Base-by-base conservation (phyloP, 2,888 invertebrate species). In the Leucophenga montana region DNA sequence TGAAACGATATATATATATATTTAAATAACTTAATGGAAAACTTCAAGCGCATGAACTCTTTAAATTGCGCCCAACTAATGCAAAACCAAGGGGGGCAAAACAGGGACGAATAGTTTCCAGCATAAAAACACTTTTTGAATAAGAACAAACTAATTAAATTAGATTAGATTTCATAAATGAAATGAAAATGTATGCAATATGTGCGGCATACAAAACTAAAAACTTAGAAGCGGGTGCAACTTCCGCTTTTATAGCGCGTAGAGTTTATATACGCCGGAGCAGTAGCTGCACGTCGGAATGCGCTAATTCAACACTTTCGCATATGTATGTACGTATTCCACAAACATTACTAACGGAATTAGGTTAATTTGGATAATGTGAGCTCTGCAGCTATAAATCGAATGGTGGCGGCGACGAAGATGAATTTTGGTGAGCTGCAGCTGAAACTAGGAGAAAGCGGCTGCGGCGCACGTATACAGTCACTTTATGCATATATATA, bases 281-380 rank as follows among this genome's bases (percentile, higher is more conserved):
- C 2, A 56, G 11, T 22, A 14, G 20, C 1, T 13, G 56, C 27
- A 3, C 31, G 14, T 8, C 8, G 33, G 14, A 1, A 5, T 11
- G 39, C 39, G 39, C 39, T 11, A 39, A 11, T 1, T 8, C 39
- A 39, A 39, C 3, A 39, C 39, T 39, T 39, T 4, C 27, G 27
- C 27, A 2, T 27, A 27, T 27, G 27, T 4, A 39, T 39, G 33
- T 33, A 33, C 56, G 22, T 22, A 56, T 56, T 22, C 27, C 20
- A 56, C 22, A 20, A 22, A n/a, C 39, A 13, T 1, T 33, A 33
- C 59, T 33, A 16, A 56, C 44, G 33, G 46, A 53, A 66, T 13
- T 48, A 64, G 56, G 46, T 56, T 50, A 70, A 64, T 44, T 67
- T 39, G 8, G 11, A 39, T 11, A 39, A 3, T 5, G 5, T 39